phyloP scores from a whole-genome alignment of 2,888 invertebrate species.

The Lochmaea capreae region DNA sequence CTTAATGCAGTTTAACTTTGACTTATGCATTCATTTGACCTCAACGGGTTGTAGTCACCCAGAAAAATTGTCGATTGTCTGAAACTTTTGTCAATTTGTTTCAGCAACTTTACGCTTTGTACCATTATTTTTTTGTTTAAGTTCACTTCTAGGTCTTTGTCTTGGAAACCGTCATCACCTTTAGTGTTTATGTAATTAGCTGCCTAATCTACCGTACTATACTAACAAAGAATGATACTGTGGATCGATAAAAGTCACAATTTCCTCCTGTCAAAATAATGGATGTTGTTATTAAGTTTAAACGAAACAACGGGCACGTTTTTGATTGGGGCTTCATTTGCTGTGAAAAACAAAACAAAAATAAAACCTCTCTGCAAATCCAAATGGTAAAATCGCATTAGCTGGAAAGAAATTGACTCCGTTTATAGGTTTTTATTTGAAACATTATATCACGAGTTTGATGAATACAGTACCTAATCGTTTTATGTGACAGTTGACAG shows the following conservation, averaged over 20 bases:
- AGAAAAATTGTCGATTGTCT: too few relatives aligned
- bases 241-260: constrained; percentile 55
- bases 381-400: not conserved
- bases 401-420: constrained; percentile 9
- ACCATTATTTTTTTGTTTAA: too few relatives aligned
- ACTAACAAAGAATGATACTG: constrained; percentile 42
- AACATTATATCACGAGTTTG: too few relatives aligned
- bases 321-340: constrained; percentile 47
- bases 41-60: too few relatives aligned
- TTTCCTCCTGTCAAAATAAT: constrained; percentile 57
- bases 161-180: too few relatives aligned
- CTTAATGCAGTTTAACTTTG: too few relatives aligned
- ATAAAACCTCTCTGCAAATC: constrained; percentile 18
- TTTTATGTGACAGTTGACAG: too few relatives aligned
- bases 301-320: constrained; percentile 49
- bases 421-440: not conserved
- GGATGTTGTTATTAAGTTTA: constrained; percentile 55
- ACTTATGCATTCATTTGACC: too few relatives aligned
- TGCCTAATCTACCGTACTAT: constrained; percentile 10
- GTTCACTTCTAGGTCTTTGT: too few relatives aligned
- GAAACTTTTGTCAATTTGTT: too few relatives aligned
- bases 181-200: constrained; percentile 12
- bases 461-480: too few relatives aligned
- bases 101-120: too few relatives aligned
- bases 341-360: constrained; percentile 35